A percentile compares a stretch with the other conserved stretches of the same genome.
Evolutionary conservation across 1,140 invertebrate species (phyloP).

Genomic region (Mylabris phalerata): DNA sequence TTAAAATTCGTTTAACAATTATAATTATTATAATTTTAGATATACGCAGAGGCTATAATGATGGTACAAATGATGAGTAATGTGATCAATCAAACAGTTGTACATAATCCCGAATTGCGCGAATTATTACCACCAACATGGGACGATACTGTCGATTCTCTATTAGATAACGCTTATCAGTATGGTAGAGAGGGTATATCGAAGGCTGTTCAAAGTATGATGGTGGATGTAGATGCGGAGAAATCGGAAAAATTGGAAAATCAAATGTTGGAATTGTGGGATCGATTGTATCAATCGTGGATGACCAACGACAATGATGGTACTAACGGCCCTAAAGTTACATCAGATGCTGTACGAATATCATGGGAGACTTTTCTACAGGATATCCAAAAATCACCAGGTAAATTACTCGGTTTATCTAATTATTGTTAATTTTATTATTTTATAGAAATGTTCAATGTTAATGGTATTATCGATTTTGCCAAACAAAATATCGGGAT

Average conservation of each 20-base stretch:
- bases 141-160: slow-evolving; percentile 75
- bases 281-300: slow-evolving; percentile 88
- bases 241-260: slow-evolving; percentile 82
- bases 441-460: slow-evolving; percentile 62
- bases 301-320: slow-evolving; percentile 54
- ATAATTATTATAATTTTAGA: slow-evolving; percentile 49
- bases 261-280: slow-evolving; percentile 89
- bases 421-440: not conserved
- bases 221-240: slow-evolving; percentile 72
- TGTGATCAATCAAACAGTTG: slow-evolving; percentile 82
- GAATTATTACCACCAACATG: slow-evolving; percentile 65
- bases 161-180: slow-evolving; percentile 85
- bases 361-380: slow-evolving; percentile 68
- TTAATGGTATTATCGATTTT: slow-evolving; percentile 69
- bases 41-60: slow-evolving; percentile 92
- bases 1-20: not conserved
- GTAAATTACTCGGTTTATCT: slow-evolving; percentile 36
- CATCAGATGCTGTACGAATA: slow-evolving; percentile 57
- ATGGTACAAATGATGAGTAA: slow-evolving; percentile 82
- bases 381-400: slow-evolving; percentile 64
- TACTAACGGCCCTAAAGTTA: slow-evolving; percentile 58
- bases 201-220: slow-evolving; percentile 67
- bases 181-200: slow-evolving; percentile 83
- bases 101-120: slow-evolving; percentile 78
- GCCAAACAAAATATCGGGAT: slow-evolving; percentile 89